Percentiles rank a stretch among this genome's conserved stretches.
These are phyloP conservation scores for Bombus superbus DNA, from an alignment of 1,140 invertebrate species.

Conservation along the genomic window DNA sequence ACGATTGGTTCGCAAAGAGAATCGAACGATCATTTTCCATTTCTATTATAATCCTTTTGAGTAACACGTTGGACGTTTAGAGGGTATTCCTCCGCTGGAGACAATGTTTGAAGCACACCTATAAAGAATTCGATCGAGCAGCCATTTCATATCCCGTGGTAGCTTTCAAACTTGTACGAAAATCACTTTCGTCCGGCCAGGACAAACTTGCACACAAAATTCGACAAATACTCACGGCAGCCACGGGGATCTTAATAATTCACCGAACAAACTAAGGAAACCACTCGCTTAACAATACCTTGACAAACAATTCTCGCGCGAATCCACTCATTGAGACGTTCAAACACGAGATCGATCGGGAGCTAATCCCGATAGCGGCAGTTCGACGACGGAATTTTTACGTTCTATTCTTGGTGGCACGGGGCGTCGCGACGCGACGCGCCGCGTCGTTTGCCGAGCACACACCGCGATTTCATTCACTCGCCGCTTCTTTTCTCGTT, in stretches of 20 bases:
- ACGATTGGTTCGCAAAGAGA: no score
- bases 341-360: constrained; percentile 12
- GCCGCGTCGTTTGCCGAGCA: constrained; percentile 76
- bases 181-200: background rate
- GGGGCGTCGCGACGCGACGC: constrained; percentile 61
- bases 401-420: constrained; percentile 30
- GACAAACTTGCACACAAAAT: background rate
- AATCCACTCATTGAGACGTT: constrained; percentile 13
- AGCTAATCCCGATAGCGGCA: constrained; percentile 14
- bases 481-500: constrained; percentile 37
- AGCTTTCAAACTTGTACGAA: background rate
- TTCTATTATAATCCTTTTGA: no score
- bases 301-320: constrained; percentile 7
- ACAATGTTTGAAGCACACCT: no score
- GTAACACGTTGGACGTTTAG: no score
- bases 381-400: constrained; percentile 49
- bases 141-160: background rate
- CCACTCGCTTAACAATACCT: constrained; percentile 10
- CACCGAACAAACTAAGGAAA: background rate
- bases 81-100: no score
- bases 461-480: constrained; percentile 78
- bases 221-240: background rate
- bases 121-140: background rate
- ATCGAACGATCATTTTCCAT: no score
- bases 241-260: background rate